These are phyloP conservation scores for Cepaea nemoralis DNA, from an alignment of 1,140 invertebrate genomes.

Conservation along the genomic window DNA sequence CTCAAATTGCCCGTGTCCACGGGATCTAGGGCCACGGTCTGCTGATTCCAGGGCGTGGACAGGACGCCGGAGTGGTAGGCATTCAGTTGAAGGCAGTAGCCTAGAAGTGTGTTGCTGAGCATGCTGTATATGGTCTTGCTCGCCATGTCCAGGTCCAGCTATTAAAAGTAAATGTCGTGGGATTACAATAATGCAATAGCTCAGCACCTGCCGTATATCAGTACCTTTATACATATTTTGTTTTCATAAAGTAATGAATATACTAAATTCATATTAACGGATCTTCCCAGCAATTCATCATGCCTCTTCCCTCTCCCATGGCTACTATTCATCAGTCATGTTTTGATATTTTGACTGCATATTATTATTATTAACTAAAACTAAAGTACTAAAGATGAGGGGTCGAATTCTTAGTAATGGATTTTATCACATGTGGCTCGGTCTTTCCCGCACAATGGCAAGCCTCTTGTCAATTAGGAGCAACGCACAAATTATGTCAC, in stretches of 20 bases:
- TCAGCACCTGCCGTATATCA: neutral
- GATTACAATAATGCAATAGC: too few species aligned
- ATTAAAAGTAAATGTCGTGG: neutral
- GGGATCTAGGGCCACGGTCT: neutral
- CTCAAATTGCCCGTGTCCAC: slow-evolving; percentile 33
- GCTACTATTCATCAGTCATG: neutral
- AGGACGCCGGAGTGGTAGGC: slow-evolving; percentile 30
- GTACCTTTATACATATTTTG: neutral
- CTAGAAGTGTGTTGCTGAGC: slow-evolving; percentile 23
- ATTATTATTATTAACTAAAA: too few species aligned
- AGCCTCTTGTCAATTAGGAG: too few species aligned
- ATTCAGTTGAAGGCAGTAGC: slow-evolving; percentile 29
- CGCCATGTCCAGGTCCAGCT: slow-evolving; percentile 11
- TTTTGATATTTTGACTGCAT: too few species aligned
- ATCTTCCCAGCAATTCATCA: too few species aligned
- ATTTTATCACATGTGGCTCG: too few species aligned
- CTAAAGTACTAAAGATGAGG: too few species aligned
- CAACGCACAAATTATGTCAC: too few species aligned
- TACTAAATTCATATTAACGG: neutral
- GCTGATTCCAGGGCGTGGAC: slow-evolving; percentile 16
- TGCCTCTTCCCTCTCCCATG: neutral
- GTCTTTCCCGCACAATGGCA: too few species aligned
- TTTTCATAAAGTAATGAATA: neutral
- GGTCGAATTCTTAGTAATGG: too few species aligned
- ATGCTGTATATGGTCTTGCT: slow-evolving; percentile 13